These are phyloP conservation scores for Aythya baeri DNA, from an alignment of 2,113 vertebrate species.

Conservation along the genomic window DNA sequence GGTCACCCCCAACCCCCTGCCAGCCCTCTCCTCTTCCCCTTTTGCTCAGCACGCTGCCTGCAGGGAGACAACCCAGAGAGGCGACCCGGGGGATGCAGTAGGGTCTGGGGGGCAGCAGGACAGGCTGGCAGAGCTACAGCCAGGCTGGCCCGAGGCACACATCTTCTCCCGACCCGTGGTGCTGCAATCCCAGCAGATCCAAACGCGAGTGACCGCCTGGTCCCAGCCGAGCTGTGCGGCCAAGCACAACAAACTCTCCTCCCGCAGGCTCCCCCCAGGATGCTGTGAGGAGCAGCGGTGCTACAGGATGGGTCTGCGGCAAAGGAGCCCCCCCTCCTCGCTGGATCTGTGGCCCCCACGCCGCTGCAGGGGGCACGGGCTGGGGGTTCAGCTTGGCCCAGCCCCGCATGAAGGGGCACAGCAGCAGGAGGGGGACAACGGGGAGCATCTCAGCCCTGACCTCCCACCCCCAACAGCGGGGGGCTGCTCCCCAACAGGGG, in stretches of 20 bases:
- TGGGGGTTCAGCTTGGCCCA: neutral
- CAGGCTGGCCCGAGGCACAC: neutral
- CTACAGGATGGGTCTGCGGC: neutral
- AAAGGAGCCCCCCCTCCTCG: neutral
- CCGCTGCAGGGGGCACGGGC: neutral
- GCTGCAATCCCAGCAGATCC: neutral
- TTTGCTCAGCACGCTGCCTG: neutral
- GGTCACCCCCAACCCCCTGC: neutral
- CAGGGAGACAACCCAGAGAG: neutral
- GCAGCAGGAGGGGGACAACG: neutral
- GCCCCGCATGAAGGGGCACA: neutral
- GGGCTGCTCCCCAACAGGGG: neutral
- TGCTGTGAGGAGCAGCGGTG: neutral
- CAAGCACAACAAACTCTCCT: neutral
- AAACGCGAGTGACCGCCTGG: too few species aligned
- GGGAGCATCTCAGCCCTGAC: neutral
- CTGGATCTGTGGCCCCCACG: neutral
- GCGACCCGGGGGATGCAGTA: neutral
- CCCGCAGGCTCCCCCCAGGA: neutral
- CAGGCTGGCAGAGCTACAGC: neutral
- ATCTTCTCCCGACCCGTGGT: rapidly evolving
- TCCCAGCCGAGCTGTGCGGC: neutral
- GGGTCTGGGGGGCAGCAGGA: neutral
- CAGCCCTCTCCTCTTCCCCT: neutral
- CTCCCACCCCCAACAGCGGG: rapidly evolving